phyloP scores from a whole-genome alignment of 2,113 vertebrate species.

The zebrafish (Danio rerio) region DNA sequence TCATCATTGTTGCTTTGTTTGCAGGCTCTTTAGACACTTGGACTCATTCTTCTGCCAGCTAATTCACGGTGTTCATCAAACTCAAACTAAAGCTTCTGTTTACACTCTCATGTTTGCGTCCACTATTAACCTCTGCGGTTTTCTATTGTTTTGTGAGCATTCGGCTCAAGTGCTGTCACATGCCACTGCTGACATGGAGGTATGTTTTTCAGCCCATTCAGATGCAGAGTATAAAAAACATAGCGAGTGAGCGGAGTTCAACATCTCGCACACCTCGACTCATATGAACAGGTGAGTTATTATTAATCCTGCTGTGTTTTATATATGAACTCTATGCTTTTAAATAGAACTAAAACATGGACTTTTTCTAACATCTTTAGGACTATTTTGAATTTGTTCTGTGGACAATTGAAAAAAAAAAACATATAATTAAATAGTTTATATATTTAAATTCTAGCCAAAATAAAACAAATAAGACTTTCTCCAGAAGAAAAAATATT shows the following conservation, averaged over 20 bases:
- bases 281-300: conserved; percentile 55
- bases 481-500: no score
- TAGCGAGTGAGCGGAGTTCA: not conserved
- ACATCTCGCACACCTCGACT: not conserved
- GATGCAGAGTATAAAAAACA: conserved; percentile 62
- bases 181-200: conserved; percentile 35
- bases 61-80: conserved; percentile 42
- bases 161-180: conserved; percentile 27
- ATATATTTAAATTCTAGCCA: no score
- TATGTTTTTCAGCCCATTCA: not conserved
- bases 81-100: conserved; percentile 52
- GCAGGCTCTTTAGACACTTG: conserved; percentile 35
- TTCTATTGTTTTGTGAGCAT: conserved; percentile 45
- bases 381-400: no score
- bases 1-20: conserved; percentile 58
- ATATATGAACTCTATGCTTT: no score
- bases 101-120: conserved; percentile 58
- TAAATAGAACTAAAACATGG: no score
- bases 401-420: no score
- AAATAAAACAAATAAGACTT: no score
- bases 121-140: conserved; percentile 46
- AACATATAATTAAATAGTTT: no score
- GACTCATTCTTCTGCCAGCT: conserved; percentile 44
- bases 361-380: no score
- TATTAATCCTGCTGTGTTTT: no score